Base-by-base conservation (phyloP, 2,113 vertebrate species). In the Corydoras sp. region DNA sequence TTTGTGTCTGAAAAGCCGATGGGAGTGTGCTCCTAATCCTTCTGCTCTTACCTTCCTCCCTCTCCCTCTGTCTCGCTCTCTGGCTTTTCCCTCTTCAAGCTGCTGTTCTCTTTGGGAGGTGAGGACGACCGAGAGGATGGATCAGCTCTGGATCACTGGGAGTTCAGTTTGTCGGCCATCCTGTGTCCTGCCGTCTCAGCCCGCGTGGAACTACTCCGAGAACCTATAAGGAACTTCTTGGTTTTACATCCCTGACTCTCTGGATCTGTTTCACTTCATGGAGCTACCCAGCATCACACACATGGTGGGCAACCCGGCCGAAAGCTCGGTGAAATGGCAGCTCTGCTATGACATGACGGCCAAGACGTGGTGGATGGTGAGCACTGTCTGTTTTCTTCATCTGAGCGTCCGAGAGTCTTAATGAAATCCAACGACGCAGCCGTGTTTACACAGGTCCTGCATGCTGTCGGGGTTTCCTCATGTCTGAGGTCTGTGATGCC, bases 311-410 rank as follows among this genome's bases (percentile, higher is more conserved):
- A 72, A 73, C 12, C 78, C 70, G 0, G 78, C 84, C 0, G 81
- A 88, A 83, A 82, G 80, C 49, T 79, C 88, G 0, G 92, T 93
- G 80, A 94, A 88, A 77, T 97, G 95, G 95, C 95, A 97, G 82
- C 87, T 98, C 9, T 92, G 93, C 82, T 97, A 94, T 65, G 85
- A 95, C 61, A 83, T 87, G 86, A 91, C 85, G 1, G 92, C 92
- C 43, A 93, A 87, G 85, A 95, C 92, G 1, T 97, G 95, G 94
- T 96, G 95, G 95, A 96, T 95, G 95, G 95, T 97, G 83, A 96
- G 95, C 92, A 14, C 2, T 14, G 9, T 0, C 55, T 58, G 13
- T 68, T 56, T 65, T 15, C 15, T 72, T 56, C 14, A 54, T 48
- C 15, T 4, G 35, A 43, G 4, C 35, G 4, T 43, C 35, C 4